Evolutionary conservation across 2,797 vertebrate species (phyloP).

Genomic region (Cynodonichthys magdalenae): DNA sequence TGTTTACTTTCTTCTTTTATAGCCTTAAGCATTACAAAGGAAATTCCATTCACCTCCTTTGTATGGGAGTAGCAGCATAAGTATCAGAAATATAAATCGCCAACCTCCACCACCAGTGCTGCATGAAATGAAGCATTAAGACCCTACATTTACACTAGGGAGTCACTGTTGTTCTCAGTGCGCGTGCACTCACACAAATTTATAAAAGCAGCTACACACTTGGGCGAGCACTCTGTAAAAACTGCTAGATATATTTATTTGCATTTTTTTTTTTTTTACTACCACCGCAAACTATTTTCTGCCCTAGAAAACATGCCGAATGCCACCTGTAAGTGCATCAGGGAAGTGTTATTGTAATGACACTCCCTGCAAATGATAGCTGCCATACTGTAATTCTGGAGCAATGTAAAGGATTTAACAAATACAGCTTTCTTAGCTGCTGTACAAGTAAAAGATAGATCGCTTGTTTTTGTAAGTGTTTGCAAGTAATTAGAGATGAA

Average conservation of each 20-base stretch:
- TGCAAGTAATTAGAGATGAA: conserved; percentile 42
- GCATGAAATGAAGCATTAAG: conserved; percentile 42
- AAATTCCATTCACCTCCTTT: conserved; percentile 33
- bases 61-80: conserved; percentile 8
- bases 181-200: conserved; percentile 14
- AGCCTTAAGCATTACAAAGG: conserved; percentile 23
- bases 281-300: conserved; percentile 27
- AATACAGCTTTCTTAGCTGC: conserved; percentile 30
- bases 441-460: conserved; percentile 32
- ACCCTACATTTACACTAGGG: conserved; percentile 36
- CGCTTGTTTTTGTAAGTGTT: conserved; percentile 20
- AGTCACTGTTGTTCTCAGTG: conserved; percentile 36
- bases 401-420: conserved; percentile 27
- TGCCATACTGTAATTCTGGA: conserved; percentile 53
- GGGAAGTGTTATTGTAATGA: conserved; percentile 58
- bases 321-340: conserved; percentile 63
- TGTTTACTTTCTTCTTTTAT: conserved; percentile 2
- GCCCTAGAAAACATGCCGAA: conserved; percentile 45
- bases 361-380: conserved; percentile 46
- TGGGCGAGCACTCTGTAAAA: conserved; percentile 33
- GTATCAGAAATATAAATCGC: conserved; percentile 34
- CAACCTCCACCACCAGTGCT: conserved; percentile 15
- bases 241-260: conserved; percentile 33
- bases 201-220: conserved; percentile 36
- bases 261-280: conserved; percentile 10